phyloP scores from a whole-genome alignment of 2,888 invertebrate genomes.

The Lasius fuliginosus region DNA sequence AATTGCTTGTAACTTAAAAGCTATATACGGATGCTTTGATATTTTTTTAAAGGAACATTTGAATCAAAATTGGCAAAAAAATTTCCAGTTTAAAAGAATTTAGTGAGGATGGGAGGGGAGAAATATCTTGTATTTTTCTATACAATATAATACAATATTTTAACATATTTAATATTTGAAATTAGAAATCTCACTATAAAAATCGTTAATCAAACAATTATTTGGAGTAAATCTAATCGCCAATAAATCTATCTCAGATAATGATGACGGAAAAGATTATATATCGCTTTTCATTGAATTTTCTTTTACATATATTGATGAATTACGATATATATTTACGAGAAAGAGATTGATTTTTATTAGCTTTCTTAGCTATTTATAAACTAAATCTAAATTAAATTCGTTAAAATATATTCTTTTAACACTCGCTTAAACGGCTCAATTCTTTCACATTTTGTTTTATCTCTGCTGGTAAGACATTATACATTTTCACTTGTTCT shows the following conservation, averaged over 20 bases:
- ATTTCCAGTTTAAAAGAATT: not conserved
- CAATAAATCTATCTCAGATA: conserved; percentile 37
- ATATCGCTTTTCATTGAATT: conserved; percentile 27
- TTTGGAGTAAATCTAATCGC: not conserved
- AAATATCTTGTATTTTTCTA: not conserved
- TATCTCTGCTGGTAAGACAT: too few relatives aligned
- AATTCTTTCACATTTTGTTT: too few relatives aligned
- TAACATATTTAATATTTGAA: not conserved
- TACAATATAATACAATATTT: not conserved
- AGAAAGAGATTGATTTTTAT: not conserved
- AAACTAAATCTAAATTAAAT: too few relatives aligned
- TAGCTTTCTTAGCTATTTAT: too few relatives aligned
- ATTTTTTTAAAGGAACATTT: not conserved
- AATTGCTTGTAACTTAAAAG: not conserved
- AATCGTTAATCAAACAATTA: not conserved
- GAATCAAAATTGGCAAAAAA: not conserved
- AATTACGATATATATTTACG: conserved; percentile 2
- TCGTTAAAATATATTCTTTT: too few relatives aligned
- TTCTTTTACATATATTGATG: conserved; percentile 22
- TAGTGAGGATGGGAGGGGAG: not conserved
- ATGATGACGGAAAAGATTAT: conserved; percentile 14
- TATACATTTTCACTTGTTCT: too few relatives aligned
- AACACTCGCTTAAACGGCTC: too few relatives aligned
- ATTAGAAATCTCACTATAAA: conserved; percentile 12
- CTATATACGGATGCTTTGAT: not conserved